Percentiles rank a stretch among this genome's conserved stretches.
phyloP scores from a whole-genome alignment of 1,140 invertebrate genomes.

The Triops longicaudatus region DNA sequence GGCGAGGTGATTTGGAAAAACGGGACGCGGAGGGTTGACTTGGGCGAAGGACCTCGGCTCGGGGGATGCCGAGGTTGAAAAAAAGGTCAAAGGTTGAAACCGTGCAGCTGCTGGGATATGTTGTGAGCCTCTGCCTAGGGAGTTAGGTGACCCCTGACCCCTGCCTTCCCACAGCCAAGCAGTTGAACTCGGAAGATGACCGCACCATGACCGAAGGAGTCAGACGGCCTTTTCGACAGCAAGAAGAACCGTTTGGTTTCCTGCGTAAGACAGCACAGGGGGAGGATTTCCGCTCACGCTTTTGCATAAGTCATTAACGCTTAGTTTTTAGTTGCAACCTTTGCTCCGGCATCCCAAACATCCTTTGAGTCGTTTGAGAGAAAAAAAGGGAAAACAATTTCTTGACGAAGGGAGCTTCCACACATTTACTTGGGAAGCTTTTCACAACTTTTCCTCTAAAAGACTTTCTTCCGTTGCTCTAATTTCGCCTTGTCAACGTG shows the following conservation, averaged over 20 bases:
- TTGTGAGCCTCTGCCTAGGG: background rate
- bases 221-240: background rate
- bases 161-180: background rate
- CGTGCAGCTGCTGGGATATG: slow-evolving; percentile 9
- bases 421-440: background rate
- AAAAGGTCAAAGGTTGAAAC: slow-evolving; percentile 15
- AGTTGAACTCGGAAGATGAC: slow-evolving; percentile 9
- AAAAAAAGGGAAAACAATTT: background rate
- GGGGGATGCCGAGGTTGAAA: background rate
- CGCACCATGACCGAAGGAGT: slow-evolving; percentile 5
- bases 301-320: slow-evolving; percentile 13
- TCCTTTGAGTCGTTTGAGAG: background rate
- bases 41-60: background rate
- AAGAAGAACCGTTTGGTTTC: background rate
- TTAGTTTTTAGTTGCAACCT: slow-evolving; percentile 12
- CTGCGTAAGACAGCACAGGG: background rate
- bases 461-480: too few species aligned
- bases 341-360: slow-evolving; percentile 8
- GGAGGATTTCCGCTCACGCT: slow-evolving; percentile 13
- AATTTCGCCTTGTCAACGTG: too few species aligned
- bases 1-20: background rate
- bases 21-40: background rate
- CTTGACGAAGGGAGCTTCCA: background rate
- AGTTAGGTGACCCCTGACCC: slow-evolving; percentile 1
- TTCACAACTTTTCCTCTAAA: background rate